These are phyloP conservation scores for Naso thynnoides DNA, from an alignment of 2,797 vertebrate genomes.

Conservation along the genomic window DNA sequence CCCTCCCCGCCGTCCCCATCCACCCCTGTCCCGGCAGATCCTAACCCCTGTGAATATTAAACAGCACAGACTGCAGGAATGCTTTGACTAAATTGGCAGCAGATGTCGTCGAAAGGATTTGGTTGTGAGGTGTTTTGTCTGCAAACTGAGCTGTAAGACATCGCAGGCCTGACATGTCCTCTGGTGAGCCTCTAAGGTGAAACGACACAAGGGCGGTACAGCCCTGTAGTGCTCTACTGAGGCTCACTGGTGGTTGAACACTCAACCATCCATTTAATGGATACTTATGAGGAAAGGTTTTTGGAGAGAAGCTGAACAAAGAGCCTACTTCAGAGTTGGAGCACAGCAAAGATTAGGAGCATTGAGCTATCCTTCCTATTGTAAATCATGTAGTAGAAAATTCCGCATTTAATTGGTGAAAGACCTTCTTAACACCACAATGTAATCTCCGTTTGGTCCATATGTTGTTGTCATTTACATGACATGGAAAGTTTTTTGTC, in stretches of 20 bases:
- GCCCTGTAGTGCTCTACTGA: conserved; percentile 34
- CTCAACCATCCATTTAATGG: conserved; percentile 68
- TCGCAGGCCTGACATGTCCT: conserved; percentile 75
- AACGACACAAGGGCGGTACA: conserved; percentile 51
- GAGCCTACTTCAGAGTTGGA: conserved; percentile 20
- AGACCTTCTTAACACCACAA: conserved; percentile 52
- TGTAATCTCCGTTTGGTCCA: conserved; percentile 58
- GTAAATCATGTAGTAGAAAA: conserved; percentile 28
- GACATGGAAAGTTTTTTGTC: conserved; percentile 59
- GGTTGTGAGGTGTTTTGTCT: conserved; percentile 85
- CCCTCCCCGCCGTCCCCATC: conserved; percentile 23
- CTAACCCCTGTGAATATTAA: conserved; percentile 86
- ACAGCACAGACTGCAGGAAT: conserved; percentile 83
- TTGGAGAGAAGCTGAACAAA: conserved; percentile 54
- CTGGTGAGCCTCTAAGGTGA: conserved; percentile 68
- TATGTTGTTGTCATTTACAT: conserved; percentile 57
- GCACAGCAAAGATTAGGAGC: conserved; percentile 17
- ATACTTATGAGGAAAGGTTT: conserved; percentile 63
- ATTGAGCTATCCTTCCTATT: conserved; percentile 9
- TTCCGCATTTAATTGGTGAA: conserved; percentile 52
- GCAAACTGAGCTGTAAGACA: conserved; percentile 82
- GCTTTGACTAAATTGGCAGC: conserved; percentile 84
- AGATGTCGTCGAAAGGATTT: conserved; percentile 84
- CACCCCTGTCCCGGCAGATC: conserved; percentile 76
- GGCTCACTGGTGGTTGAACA: conserved; percentile 59